Percentiles rank a stretch among this genome's conserved stretches.
phyloP scores from a whole-genome alignment of 2,113 vertebrate genomes.

The Coreoperca whiteheadi region DNA sequence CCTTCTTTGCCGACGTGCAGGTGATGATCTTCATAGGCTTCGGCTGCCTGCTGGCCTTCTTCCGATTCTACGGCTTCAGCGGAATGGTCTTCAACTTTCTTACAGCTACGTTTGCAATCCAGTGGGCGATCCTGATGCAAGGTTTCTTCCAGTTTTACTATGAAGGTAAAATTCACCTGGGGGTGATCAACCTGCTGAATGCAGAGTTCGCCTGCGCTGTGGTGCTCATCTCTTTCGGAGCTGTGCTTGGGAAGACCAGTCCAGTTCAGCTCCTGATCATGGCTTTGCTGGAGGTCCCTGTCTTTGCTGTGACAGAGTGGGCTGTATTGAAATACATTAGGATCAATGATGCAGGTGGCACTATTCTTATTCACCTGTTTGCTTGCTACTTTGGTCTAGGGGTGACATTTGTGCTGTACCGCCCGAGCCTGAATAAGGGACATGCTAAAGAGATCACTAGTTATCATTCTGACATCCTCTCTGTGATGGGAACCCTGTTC shows the following conservation, averaged over 20 bases:
- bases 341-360: constrained; percentile 86
- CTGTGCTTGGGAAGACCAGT: constrained; percentile 87
- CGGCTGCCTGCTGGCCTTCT: constrained; percentile 87
- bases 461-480: constrained; percentile 82
- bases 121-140: constrained; percentile 88
- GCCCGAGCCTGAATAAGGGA: constrained; percentile 35
- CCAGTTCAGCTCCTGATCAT: constrained; percentile 87
- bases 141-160: constrained; percentile 85
- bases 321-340: constrained; percentile 78
- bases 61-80: constrained; percentile 84
- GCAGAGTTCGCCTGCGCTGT: constrained; percentile 87
- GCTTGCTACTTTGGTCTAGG: constrained; percentile 89
- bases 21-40: constrained; percentile 89
- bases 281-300: constrained; percentile 83
- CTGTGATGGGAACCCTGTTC: constrained; percentile 83
- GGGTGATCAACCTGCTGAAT: constrained; percentile 83
- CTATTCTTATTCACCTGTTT: constrained; percentile 88
- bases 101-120: constrained; percentile 84
- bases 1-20: constrained; percentile 88
- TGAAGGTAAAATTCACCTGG: constrained; percentile 80
- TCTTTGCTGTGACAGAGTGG: constrained; percentile 86
- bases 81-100: constrained; percentile 89
- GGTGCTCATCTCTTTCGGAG: constrained; percentile 87
- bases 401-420: constrained; percentile 84
- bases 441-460: constrained; percentile 82